Evolutionary conservation across 2,888 invertebrate genomes (phyloP).

Genomic region (Rotaria macrura): DNA sequence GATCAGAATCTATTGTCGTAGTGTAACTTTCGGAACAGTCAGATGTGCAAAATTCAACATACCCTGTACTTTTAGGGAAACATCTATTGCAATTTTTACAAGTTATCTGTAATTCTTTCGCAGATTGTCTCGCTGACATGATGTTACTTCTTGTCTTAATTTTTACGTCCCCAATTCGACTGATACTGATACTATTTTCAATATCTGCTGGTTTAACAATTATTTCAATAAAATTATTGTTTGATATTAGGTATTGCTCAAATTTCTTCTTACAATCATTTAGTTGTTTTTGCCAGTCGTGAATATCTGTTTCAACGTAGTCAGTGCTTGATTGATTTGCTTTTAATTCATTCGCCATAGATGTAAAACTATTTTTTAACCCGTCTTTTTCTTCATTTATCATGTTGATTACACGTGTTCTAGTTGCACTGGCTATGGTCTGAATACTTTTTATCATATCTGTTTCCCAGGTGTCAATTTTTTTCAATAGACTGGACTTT

Average conservation of each 20-base stretch:
- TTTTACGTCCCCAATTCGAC: neutral
- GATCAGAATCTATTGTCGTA: neutral
- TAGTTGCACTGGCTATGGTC: neutral
- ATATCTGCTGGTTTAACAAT: neutral
- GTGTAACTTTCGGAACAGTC: too few species aligned
- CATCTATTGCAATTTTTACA: too few species aligned
- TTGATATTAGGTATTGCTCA: neutral
- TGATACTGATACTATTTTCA: neutral
- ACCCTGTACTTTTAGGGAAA: too few species aligned
- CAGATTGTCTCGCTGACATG: too few species aligned
- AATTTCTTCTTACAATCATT: neutral
- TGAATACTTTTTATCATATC: neutral
- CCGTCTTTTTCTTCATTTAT: neutral
- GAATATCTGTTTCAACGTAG: neutral
- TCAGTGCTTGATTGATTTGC: neutral
- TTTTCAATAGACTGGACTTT: neutral
- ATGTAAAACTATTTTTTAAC: neutral
- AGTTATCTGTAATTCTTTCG: too few species aligned
- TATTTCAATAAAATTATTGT: neutral
- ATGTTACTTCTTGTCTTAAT: neutral
- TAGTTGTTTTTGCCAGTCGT: neutral
- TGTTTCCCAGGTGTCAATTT: neutral
- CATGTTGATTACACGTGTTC: neutral
- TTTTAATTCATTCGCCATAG: neutral
- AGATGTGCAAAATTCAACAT: too few species aligned